A percentile compares a stretch with the other conserved stretches of the same genome.
Conservation (phyloP, 2,888 invertebrate genomes). For the Campopleginae sp. region DNA sequence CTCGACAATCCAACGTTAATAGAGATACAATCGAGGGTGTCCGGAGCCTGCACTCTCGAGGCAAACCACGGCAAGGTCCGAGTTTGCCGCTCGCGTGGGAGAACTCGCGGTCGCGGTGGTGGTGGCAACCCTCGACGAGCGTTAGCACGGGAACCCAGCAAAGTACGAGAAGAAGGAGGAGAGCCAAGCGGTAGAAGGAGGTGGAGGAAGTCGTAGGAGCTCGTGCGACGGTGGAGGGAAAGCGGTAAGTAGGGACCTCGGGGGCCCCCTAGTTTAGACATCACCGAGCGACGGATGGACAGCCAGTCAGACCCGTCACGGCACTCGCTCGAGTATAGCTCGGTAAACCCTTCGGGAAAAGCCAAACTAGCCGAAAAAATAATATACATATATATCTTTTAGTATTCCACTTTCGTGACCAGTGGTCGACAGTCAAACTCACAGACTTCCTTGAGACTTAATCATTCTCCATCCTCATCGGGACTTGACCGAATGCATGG, state of each 20-base stretch:
- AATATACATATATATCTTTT: conserved; percentile 7
- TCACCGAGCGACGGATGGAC: conserved; percentile 84
- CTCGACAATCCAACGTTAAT: conserved; percentile 79
- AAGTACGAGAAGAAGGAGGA: conserved; percentile 76
- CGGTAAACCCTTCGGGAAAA: conserved; percentile 80
- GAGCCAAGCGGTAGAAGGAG: conserved; percentile 72
- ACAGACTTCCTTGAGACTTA: not conserved
- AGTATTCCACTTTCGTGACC: conserved; percentile 10
- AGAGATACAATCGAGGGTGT: conserved; percentile 84
- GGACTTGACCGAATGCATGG: not conserved
- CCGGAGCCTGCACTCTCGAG: conserved; percentile 79
- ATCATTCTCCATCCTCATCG: not conserved
- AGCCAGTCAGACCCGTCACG: conserved; percentile 84
- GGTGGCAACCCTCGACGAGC: conserved; percentile 69
- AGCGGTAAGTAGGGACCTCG: conserved; percentile 82
- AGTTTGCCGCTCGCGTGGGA: conserved; percentile 73
- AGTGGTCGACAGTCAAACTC: conserved; percentile 22
- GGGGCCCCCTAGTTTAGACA: conserved; percentile 83
- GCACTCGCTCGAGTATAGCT: conserved; percentile 82
- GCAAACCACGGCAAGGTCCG: conserved; percentile 46
- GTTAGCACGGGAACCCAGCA: too few relatives aligned
- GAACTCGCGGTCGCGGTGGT: conserved; percentile 75
- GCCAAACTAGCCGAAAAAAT: conserved; percentile 67
- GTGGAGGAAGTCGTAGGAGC: conserved; percentile 70
- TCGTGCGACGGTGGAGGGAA: conserved; percentile 65